phyloP scores from a whole-genome alignment of 1,140 invertebrate genomes.

The Drosophila lini region DNA sequence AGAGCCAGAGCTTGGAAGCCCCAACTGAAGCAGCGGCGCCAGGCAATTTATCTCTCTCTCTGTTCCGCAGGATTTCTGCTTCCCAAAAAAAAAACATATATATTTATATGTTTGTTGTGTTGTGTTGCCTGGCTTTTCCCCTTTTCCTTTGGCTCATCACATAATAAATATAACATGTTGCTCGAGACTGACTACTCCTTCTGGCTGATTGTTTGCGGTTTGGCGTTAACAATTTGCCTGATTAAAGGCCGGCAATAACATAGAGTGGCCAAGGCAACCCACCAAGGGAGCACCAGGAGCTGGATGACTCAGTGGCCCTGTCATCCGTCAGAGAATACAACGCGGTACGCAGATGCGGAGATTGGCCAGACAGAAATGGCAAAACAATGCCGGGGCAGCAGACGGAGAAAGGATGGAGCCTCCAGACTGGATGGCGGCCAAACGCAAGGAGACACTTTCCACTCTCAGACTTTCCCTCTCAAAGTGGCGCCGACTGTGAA shows the following conservation, averaged over 20 bases:
- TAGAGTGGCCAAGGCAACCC: not conserved
- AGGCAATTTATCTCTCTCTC: conserved; percentile 70
- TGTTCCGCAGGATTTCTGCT: conserved; percentile 17
- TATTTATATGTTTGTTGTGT: not conserved
- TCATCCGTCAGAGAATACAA: conserved; percentile 61
- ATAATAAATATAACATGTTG: conserved; percentile 69
- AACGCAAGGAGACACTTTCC: conserved; percentile 21
- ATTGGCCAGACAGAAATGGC: conserved; percentile 53
- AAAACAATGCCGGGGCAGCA: not conserved
- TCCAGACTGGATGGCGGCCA: conserved; percentile 75
- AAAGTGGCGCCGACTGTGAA: not conserved
- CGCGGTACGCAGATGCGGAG: conserved; percentile 50
- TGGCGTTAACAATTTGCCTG: conserved; percentile 78
- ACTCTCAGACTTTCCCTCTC: conserved; percentile 10
- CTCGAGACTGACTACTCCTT: conserved; percentile 39
- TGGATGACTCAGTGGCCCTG: conserved; percentile 68
- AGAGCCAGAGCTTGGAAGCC: not conserved
- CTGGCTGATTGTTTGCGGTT: conserved; percentile 65
- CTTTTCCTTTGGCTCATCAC: not conserved
- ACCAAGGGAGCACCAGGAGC: not conserved
- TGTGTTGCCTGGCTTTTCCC: not conserved
- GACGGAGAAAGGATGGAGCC: not conserved
- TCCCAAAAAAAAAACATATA: conserved; percentile 8
- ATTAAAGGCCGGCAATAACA: conserved; percentile 65
- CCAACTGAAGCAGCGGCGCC: conserved; percentile 40